These are phyloP conservation scores for Myocastor coypus DNA, from an alignment of 2,113 vertebrate species.

Conservation along the genomic window DNA sequence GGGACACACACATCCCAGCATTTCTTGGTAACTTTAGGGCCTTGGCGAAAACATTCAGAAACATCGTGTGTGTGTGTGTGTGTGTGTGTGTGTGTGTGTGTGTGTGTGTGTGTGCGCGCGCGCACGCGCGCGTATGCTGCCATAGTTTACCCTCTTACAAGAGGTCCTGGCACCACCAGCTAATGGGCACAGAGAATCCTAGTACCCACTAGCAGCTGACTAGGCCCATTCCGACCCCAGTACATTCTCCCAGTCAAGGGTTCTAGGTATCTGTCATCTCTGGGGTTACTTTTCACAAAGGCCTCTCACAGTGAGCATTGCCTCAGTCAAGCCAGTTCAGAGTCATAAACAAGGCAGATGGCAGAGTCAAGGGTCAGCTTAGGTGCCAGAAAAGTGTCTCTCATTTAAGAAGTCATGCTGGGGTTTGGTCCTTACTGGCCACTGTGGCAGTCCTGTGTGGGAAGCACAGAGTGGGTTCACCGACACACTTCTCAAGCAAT, in stretches of 20 bases:
- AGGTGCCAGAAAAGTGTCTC: neutral
- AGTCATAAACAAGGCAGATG: neutral
- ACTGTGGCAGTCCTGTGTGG: neutral
- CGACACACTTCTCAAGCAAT: conserved; percentile 66
- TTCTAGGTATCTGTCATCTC: conserved; percentile 90
- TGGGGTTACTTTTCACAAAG: conserved; percentile 92
- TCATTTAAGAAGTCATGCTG: neutral
- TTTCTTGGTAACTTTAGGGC: conserved; percentile 53
- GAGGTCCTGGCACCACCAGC: neutral
- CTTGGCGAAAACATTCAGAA: conserved; percentile 36
- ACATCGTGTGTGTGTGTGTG: neutral
- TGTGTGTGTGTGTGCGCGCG: neutral
- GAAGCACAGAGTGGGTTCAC: neutral
- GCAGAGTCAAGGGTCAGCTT: neutral
- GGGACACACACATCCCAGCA: conserved; percentile 4
- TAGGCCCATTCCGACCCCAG: neutral
- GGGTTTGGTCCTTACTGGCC: neutral
- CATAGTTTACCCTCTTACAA: neutral
- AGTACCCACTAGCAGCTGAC: neutral
- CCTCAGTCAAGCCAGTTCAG: conserved; percentile 85
- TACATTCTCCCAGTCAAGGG: conserved; percentile 67
- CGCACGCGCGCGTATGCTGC: too few species aligned
- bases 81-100: neutral
- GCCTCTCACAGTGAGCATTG: conserved; percentile 83
- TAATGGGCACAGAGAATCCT: neutral